Evolutionary conservation across 2,888 invertebrate genomes (phyloP).

Genomic region (Drosophila lutescens): DNA sequence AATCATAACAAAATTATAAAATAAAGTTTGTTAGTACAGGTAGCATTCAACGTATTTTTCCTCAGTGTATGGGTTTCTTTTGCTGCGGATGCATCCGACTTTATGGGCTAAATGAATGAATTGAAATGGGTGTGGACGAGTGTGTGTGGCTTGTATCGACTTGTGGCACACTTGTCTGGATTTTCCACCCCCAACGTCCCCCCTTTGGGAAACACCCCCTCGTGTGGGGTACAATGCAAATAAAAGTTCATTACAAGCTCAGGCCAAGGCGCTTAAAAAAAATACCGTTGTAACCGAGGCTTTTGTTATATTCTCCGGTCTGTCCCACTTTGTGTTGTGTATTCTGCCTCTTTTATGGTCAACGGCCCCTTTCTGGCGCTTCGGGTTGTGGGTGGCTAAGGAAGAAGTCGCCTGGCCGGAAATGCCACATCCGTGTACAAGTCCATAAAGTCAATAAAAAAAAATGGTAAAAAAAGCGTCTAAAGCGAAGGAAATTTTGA

Average conservation of each 20-base stretch:
- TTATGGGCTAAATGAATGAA: constrained; percentile 77
- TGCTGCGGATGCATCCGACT: constrained; percentile 53
- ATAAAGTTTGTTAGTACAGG: too few relatives aligned
- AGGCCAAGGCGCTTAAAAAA: constrained; percentile 68
- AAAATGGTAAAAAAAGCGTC: constrained; percentile 15
- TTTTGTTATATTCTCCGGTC: constrained; percentile 36
- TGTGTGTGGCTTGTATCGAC: constrained; percentile 69
- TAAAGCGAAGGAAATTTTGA: constrained; percentile 63
- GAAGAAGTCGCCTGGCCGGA: constrained; percentile 48
- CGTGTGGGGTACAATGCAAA: constrained; percentile 61
- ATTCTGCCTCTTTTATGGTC: constrained; percentile 64
- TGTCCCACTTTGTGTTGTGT: constrained; percentile 45
- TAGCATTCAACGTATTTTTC: not conserved
- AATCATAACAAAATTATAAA: not conserved
- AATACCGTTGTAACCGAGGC: constrained; percentile 23
- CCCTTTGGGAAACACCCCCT: not conserved
- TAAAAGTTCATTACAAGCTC: constrained; percentile 75
- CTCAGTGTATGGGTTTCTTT: constrained; percentile 17
- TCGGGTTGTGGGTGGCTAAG: constrained; percentile 48
- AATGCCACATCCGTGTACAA: constrained; percentile 67
- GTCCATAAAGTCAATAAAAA: constrained; percentile 44
- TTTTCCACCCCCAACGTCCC: constrained; percentile 2
- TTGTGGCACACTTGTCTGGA: constrained; percentile 66
- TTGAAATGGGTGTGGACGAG: constrained; percentile 70
- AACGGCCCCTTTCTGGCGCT: constrained; percentile 54